Evolutionary conservation across 1,140 invertebrate genomes (phyloP), one percentile per base, ranked within the genome.

Genomic region (Mycetomoellerius zeteki): DNA sequence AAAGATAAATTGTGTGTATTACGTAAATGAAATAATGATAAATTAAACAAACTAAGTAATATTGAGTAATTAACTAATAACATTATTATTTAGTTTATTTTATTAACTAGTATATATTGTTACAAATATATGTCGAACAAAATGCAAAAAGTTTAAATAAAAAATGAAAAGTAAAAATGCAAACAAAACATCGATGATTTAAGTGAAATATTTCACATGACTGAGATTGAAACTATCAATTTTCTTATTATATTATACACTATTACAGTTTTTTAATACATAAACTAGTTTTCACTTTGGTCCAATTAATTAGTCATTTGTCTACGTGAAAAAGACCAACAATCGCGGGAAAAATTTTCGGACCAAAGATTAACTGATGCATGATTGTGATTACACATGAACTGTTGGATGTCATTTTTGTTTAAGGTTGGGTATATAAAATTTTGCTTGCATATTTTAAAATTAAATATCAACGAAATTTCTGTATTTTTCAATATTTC

Each of bases 281-380:
- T 47, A 76, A 56, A 56, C 16, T 72, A 69, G 47, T 88, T 89
- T 75, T n/a, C 43, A 67, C 33, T 85, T 58, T 67, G 54, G 58
- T 87, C 50, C 21, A 52, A 82, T 87, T 54, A 43, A 69, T 58
- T 37, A 58, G 62, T 52, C 19, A 24, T 19, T 43, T 27, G 27
- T 56, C n/a, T 47, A 67, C 33, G 7, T 5, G 21, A 76, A 43
- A 89, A 90, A 56, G 72, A 89, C 85, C 89, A 90, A 89, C 19
- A 27, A 50, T 12, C 6, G 24, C 71, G 24, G 47, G 3, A 65
- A 73, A 75, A 62, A 82, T 54, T 8, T 50, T 60, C n/a, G 65
- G 76, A 89, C 56, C 88, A 87, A 89, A 30, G 50, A 24, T 73
- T n/a, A 50, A 52, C 47, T 21, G 54, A 77, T 5, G 7, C 21